A percentile compares a stretch with the other conserved stretches of the same genome.
phyloP scores from a whole-genome alignment of 2,113 vertebrate genomes.

The Gopherus flavomarginatus region DNA sequence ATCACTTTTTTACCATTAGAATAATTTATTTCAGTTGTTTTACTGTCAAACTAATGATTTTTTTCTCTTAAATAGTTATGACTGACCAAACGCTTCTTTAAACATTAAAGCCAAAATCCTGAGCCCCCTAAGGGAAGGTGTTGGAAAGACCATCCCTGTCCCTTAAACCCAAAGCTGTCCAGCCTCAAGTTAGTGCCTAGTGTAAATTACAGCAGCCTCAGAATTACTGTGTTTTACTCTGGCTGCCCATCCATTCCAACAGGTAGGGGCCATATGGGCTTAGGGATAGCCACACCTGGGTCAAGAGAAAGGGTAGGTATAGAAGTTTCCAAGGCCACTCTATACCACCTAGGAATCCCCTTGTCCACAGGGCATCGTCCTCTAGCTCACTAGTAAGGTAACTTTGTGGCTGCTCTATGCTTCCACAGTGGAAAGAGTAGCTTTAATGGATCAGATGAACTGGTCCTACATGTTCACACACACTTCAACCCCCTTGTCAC shows the following conservation, averaged over 20 bases:
- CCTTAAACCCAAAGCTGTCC: not conserved
- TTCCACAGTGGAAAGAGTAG: not conserved
- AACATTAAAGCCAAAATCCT: not conserved
- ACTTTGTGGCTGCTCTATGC: not conserved
- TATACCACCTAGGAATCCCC: not conserved
- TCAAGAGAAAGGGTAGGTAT: not conserved
- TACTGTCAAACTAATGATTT: not conserved
- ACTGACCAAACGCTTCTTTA: not conserved
- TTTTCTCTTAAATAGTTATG: not conserved
- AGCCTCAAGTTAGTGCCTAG: not conserved
- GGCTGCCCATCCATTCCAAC: not conserved
- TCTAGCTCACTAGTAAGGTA: not conserved
- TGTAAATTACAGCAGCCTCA: not conserved
- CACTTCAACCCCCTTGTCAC: not conserved
- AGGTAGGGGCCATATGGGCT: not conserved
- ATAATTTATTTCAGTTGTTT: not conserved
- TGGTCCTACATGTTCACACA: not conserved
- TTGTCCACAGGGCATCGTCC: not conserved
- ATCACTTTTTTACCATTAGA: not conserved
- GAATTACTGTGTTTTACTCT: not conserved
- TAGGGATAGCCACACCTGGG: not conserved
- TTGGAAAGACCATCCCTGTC: not conserved
- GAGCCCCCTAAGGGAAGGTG: not conserved
- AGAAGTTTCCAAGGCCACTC: not conserved
- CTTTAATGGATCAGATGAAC: not conserved